These are phyloP conservation scores for Drosophila mayaguana DNA, from an alignment of 2,888 invertebrate genomes.

Conservation along the genomic window DNA sequence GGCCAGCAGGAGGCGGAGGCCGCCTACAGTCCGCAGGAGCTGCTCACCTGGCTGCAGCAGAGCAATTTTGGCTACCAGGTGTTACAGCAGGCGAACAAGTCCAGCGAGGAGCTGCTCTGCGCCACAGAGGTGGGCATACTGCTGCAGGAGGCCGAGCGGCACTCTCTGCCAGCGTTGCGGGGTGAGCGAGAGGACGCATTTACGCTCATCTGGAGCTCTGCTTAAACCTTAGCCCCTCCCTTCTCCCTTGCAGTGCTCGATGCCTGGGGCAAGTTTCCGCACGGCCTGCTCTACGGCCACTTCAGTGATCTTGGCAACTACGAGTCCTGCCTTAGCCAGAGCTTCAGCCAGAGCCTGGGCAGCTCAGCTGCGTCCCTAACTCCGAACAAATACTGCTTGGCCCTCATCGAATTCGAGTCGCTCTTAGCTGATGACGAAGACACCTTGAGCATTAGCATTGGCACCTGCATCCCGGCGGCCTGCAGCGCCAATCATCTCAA, in stretches of 20 bases:
- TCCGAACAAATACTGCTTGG: conserved; percentile 60
- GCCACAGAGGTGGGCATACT: conserved; percentile 44
- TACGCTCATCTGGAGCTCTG: not conserved
- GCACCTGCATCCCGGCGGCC: conserved; percentile 45
- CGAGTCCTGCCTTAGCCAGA: conserved; percentile 82
- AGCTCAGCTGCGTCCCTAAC: not conserved
- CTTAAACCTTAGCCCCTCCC: not conserved
- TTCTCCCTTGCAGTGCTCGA: conserved; percentile 81
- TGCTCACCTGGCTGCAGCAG: conserved; percentile 63
- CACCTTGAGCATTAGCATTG: conserved; percentile 32
- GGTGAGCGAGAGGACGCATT: conserved; percentile 32
- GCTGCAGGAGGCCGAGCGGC: conserved; percentile 47
- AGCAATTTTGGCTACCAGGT: conserved; percentile 72
- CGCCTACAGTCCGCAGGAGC: conserved; percentile 41
- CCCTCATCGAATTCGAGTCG: conserved; percentile 40
- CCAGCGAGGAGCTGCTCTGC: conserved; percentile 42
- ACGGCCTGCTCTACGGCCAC: conserved; percentile 83
- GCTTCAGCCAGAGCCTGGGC: not conserved
- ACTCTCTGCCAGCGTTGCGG: conserved; percentile 50
- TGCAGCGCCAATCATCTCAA: conserved; percentile 45
- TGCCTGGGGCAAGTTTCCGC: conserved; percentile 84
- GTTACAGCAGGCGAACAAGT: conserved; percentile 40
- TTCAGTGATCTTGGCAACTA: conserved; percentile 83
- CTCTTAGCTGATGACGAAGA: not conserved
- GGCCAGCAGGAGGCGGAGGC: not conserved